phyloP scores from a whole-genome alignment of 2,113 vertebrate genomes.

The Forbesichthys agassizii region DNA sequence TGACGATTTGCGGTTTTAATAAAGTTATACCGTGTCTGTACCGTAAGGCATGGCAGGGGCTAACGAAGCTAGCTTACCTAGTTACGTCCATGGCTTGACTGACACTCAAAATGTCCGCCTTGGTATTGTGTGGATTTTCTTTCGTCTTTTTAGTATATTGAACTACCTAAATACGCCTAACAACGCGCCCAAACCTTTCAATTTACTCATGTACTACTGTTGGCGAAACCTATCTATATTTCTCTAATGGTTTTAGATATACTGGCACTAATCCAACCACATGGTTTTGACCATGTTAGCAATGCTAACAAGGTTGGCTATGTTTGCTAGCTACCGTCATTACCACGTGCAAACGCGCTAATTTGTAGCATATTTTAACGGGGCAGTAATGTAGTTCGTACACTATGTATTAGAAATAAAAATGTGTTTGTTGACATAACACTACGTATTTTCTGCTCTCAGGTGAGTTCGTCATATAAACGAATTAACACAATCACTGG shows the following conservation, averaged over 20 bases:
- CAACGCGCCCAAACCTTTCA: accelerated
- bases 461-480: not conserved
- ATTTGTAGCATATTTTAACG: slow-evolving; percentile 43
- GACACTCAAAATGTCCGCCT: slow-evolving; percentile 81
- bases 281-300: slow-evolving; percentile 73
- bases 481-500: no score
- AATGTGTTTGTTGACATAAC: no score
- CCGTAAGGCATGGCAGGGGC: slow-evolving; percentile 10
- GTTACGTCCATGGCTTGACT: slow-evolving; percentile 57
- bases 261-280: slow-evolving; percentile 79
- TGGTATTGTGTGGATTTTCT: slow-evolving; percentile 34
- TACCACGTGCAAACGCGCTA: slow-evolving; percentile 67
- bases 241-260: slow-evolving; percentile 11
- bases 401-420: no score
- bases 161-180: accelerated
- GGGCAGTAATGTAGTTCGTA: slow-evolving; percentile 41
- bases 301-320: slow-evolving; percentile 42
- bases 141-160: slow-evolving; percentile 5
- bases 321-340: slow-evolving; percentile 38
- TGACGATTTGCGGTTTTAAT: no score
- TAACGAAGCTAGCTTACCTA: slow-evolving; percentile 43
- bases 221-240: accelerated
- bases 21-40: no score
- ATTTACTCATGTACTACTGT: accelerated
- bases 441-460: not conserved